Percentiles rank a stretch among this genome's conserved stretches.
Conservation (phyloP, 2,797 vertebrate species). For the Acanthurus lineatus region DNA sequence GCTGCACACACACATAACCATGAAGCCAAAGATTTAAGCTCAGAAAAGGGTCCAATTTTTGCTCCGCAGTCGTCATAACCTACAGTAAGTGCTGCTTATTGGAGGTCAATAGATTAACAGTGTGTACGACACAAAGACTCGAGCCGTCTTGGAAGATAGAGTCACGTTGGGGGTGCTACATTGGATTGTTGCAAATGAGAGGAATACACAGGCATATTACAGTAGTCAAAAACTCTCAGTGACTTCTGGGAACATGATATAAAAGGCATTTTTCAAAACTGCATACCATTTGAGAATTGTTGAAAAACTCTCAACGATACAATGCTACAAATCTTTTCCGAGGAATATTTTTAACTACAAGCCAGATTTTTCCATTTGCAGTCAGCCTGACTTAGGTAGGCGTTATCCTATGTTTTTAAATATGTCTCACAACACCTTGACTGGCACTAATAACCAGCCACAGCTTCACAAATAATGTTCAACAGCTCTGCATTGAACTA, state of each 20-base stretch:
- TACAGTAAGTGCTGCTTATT: slow-evolving; percentile 74
- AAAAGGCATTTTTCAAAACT: slow-evolving; percentile 78
- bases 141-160: slow-evolving; percentile 67
- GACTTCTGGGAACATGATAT: slow-evolving; percentile 63
- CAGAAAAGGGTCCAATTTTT: slow-evolving; percentile 58
- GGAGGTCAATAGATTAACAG: slow-evolving; percentile 67
- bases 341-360: slow-evolving; percentile 62
- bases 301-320: slow-evolving; percentile 70
- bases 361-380: slow-evolving; percentile 48
- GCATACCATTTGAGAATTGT: slow-evolving; percentile 74
- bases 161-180: slow-evolving; percentile 80
- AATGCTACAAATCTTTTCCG: slow-evolving; percentile 81
- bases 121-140: slow-evolving; percentile 55
- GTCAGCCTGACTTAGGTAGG: slow-evolving; percentile 35
- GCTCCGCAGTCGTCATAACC: slow-evolving; percentile 52
- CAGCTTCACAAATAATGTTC: slow-evolving; percentile 41
- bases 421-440: slow-evolving; percentile 29
- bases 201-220: slow-evolving; percentile 73
- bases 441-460: slow-evolving; percentile 41
- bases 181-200: slow-evolving; percentile 71
- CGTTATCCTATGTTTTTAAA: slow-evolving; percentile 36
- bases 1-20: slow-evolving; percentile 75
- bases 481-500: slow-evolving; percentile 30
- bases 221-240: slow-evolving; percentile 63
- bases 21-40: slow-evolving; percentile 79